Conservation (phyloP, 2,113 vertebrate species). For the Galeopterus variegatus region DNA sequence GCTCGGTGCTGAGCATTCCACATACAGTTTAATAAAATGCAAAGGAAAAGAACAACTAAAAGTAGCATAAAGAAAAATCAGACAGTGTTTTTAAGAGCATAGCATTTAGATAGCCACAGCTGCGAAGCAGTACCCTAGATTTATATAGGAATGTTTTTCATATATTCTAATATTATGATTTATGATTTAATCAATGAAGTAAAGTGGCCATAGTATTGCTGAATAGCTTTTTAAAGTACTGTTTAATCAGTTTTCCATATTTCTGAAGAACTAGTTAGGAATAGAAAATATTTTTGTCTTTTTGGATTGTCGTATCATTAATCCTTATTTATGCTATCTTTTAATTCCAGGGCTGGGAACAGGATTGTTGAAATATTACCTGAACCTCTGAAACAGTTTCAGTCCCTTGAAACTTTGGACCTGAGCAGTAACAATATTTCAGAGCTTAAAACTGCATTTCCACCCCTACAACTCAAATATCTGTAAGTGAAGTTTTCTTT, state of each 20-base stretch:
- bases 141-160: neutral
- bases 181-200: neutral
- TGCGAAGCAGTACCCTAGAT: neutral
- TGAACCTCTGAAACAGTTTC: conserved; percentile 92
- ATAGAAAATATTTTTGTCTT: neutral
- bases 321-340: neutral
- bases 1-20: neutral
- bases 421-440: conserved; percentile 96
- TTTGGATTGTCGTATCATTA: neutral
- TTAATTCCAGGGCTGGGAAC: conserved; percentile 95
- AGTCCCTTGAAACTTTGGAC: conserved; percentile 95
- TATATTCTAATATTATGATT: neutral
- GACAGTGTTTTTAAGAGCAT: neutral
- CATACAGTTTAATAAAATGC: neutral
- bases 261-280: conserved; percentile 11
- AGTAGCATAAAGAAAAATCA: neutral
- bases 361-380: conserved; percentile 91
- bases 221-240: neutral
- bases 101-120: neutral
- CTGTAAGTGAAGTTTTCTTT: conserved; percentile 91
- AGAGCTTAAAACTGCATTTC: conserved; percentile 93
- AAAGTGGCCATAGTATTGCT: neutral
- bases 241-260: neutral
- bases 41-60: neutral
- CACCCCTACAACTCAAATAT: conserved; percentile 93